These are phyloP conservation scores for Piaya cayana DNA, from an alignment of 2,113 vertebrate species.

Conservation along the genomic window DNA sequence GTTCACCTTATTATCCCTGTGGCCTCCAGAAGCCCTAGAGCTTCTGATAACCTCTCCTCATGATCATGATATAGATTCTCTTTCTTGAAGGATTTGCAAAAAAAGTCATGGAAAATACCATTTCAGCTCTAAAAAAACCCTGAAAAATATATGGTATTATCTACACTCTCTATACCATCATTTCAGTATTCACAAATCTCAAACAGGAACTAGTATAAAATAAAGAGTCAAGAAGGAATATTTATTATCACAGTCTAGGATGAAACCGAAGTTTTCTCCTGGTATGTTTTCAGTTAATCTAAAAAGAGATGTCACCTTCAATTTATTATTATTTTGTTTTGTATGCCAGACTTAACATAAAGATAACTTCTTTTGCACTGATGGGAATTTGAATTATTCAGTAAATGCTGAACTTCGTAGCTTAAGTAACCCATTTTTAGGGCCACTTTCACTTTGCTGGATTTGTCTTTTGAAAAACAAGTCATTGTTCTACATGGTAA, in stretches of 20 bases:
- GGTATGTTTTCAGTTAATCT: background rate
- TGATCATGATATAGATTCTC: background rate
- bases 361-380: background rate
- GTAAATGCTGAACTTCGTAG: background rate
- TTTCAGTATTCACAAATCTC: background rate
- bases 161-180: background rate
- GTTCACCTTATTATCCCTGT: background rate
- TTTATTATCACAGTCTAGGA: background rate
- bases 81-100: background rate
- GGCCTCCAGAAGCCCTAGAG: background rate
- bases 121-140: background rate
- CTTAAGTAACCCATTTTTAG: background rate
- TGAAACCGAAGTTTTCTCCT: background rate
- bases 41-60: background rate
- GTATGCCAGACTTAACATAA: background rate
- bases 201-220: background rate
- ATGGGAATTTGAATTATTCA: background rate
- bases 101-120: background rate
- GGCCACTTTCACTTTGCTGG: background rate
- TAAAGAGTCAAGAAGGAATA: background rate
- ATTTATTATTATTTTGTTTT: slow-evolving; percentile 6
- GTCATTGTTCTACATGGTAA: background rate
- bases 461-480: background rate
- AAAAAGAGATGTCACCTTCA: background rate
- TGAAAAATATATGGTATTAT: background rate